phyloP scores from a whole-genome alignment of 2,797 vertebrate species.

The Aplochiton taeniatus region DNA sequence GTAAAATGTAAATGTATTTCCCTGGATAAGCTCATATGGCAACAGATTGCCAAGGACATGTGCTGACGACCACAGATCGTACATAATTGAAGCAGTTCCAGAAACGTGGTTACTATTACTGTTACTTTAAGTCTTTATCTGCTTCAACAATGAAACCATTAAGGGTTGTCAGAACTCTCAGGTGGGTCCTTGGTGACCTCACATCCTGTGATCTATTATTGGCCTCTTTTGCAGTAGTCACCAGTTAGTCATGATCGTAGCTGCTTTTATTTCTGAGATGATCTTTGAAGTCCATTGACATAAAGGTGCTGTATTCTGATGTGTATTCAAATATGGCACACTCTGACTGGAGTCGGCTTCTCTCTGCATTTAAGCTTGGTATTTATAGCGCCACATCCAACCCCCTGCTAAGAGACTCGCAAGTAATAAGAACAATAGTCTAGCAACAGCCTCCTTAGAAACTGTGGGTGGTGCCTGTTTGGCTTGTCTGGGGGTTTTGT shows the following conservation, averaged over 20 bases:
- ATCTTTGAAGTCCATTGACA: neutral
- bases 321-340: too few species aligned
- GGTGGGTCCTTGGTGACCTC: constrained; percentile 17
- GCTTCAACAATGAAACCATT: constrained; percentile 31
- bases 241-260: constrained; percentile 39
- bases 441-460: constrained; percentile 31
- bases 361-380: too few species aligned
- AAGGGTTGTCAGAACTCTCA: constrained; percentile 8
- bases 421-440: constrained; percentile 25
- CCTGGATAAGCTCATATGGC: too few species aligned
- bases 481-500: too few species aligned
- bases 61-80: neutral
- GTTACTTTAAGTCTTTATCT: constrained; percentile 11
- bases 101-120: neutral
- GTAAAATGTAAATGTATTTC: too few species aligned
- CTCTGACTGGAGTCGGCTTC: too few species aligned
- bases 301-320: neutral
- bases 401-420: constrained; percentile 12
- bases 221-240: constrained; percentile 32
- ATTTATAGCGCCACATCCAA: neutral
- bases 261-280: constrained; percentile 22
- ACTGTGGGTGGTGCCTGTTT: constrained; percentile 32
- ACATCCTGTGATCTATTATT: constrained; percentile 36
- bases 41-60: too few species aligned
- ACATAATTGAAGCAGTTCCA: neutral